A percentile compares a stretch with the other conserved stretches of the same genome.
Evolutionary conservation across 2,797 vertebrate species (phyloP).

Genomic region (Alcedo quadribrachys): DNA sequence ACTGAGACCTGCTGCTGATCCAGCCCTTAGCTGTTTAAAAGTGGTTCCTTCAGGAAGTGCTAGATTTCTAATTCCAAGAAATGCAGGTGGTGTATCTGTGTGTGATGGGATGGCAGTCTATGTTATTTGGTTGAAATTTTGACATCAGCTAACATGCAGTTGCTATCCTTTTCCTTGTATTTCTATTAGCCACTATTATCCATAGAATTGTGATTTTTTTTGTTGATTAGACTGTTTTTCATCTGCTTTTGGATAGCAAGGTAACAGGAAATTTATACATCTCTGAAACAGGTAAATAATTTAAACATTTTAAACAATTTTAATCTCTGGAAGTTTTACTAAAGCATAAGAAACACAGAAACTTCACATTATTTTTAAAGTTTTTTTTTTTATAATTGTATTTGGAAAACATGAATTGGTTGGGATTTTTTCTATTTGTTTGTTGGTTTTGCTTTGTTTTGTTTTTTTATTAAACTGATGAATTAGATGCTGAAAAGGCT

Average conservation of each 20-base stretch:
- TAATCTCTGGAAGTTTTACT: background rate
- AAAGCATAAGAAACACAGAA: background rate
- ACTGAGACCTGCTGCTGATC: slow-evolving; percentile 70
- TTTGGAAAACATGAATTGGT: background rate
- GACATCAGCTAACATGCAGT: slow-evolving; percentile 84
- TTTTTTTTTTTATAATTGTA: background rate
- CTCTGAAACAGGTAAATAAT: background rate
- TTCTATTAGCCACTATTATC: background rate
- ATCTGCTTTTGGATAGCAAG: background rate
- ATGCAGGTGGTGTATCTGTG: slow-evolving; percentile 42
- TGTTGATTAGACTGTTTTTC: background rate
- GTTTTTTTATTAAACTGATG: background rate
- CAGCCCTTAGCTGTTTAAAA: background rate
- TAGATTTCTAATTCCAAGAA: background rate
- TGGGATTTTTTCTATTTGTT: background rate
- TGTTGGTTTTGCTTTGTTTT: background rate
- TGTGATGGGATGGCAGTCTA: slow-evolving; percentile 89
- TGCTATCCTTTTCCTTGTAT: slow-evolving; percentile 78
- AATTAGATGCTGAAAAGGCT: background rate
- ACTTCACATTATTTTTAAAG: background rate
- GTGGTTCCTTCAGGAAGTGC: background rate
- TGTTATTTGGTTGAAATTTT: slow-evolving; percentile 87
- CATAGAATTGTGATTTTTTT: background rate
- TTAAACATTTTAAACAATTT: background rate
- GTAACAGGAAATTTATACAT: background rate